phyloP scores from a whole-genome alignment of 1,140 invertebrate genomes.

The Bombus waltoni region DNA sequence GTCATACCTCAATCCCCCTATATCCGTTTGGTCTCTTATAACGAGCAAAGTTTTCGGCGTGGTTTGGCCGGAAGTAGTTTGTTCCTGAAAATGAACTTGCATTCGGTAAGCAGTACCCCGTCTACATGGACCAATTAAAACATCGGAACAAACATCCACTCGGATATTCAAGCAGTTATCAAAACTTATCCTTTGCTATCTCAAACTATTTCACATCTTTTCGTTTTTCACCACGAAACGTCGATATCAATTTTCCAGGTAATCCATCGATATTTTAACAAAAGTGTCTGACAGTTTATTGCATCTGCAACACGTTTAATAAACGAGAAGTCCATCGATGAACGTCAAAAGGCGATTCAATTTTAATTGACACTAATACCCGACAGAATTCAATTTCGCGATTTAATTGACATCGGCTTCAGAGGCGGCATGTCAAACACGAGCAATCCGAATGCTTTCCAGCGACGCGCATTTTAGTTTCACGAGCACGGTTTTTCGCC shows the following conservation, averaged over 20 bases:
- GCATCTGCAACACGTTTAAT: background rate
- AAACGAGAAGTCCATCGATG: background rate
- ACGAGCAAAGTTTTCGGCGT: conserved; percentile 39
- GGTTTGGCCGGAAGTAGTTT: conserved; percentile 21
- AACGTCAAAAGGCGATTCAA: conserved; percentile 48
- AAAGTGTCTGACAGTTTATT: background rate
- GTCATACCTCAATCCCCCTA: conserved; percentile 18
- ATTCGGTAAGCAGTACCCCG: background rate
- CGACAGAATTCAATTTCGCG: conserved; percentile 52
- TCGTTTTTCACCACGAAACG: background rate
- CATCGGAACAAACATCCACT: background rate
- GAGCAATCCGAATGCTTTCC: conserved; percentile 48
- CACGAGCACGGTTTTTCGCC: conserved; percentile 54
- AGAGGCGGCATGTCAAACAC: conserved; percentile 27
- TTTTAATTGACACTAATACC: conserved; percentile 62
- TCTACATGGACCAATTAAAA: conserved; percentile 20
- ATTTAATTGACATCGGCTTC: conserved; percentile 61
- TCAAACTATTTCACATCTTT: background rate
- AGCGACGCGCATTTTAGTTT: conserved; percentile 16
- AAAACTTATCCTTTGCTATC: background rate
- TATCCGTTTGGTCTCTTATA: conserved; percentile 31
- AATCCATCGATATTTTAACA: background rate
- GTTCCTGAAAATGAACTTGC: background rate
- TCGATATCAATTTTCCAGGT: background rate
- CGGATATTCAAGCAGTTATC: background rate